Conservation (phyloP, 2,797 vertebrate species). For the Sparus aurata region DNA sequence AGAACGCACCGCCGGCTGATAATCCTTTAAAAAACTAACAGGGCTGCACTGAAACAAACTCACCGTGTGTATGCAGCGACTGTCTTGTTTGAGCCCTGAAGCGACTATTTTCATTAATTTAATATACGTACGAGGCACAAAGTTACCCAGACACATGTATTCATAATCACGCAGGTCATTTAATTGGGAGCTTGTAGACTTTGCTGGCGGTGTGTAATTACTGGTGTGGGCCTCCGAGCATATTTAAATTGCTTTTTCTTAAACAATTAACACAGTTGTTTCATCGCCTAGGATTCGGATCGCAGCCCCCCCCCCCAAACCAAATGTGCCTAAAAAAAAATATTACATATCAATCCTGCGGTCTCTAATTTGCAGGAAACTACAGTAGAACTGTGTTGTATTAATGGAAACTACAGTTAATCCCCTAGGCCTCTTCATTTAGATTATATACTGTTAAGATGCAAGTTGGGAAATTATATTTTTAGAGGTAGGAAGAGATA, state of each 20-base stretch:
- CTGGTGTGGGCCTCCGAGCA: constrained; percentile 72
- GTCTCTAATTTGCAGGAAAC: constrained; percentile 13
- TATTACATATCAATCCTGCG: constrained; percentile 20
- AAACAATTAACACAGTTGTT: constrained; percentile 78
- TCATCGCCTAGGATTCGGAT: constrained; percentile 54
- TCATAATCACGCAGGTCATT: constrained; percentile 66
- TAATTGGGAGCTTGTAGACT: constrained; percentile 62
- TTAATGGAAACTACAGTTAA: constrained; percentile 17
- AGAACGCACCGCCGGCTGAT: constrained; percentile 54
- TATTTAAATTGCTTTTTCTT: constrained; percentile 78
- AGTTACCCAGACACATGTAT: constrained; percentile 55
- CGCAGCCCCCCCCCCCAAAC: constrained; percentile 26
- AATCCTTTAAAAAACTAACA: constrained; percentile 49
- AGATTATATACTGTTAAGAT: background rate
- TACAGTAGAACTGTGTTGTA: no score
- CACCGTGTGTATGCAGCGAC: constrained; percentile 39
- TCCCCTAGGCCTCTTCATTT: background rate
- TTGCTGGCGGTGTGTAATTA: constrained; percentile 77
- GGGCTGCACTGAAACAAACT: constrained; percentile 42
- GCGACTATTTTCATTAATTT: constrained; percentile 77
- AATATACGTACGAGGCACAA: constrained; percentile 63
- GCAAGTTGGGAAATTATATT: background rate
- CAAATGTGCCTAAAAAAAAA: constrained; percentile 18
- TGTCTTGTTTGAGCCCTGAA: constrained; percentile 69
- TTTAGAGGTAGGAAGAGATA: constrained; percentile 29